Base-by-base conservation (phyloP, 1,140 invertebrate genomes). In the Sogatella furcifera region DNA sequence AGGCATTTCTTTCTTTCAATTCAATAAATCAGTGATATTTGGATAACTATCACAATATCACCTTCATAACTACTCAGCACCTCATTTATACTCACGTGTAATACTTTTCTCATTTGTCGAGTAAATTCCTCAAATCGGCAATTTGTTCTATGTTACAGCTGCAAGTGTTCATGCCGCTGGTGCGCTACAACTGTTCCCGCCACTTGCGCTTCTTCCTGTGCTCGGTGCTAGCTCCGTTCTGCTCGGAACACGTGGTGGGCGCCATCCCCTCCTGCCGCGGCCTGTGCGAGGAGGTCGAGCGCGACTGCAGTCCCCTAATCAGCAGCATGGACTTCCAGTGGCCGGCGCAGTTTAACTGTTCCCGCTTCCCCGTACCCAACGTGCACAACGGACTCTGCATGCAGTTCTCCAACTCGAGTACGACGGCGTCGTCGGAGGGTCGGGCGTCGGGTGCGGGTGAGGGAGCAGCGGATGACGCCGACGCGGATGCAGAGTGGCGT, bases 201-300 rank as follows among this genome's bases (percentile, higher is more conserved):
- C 89, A 95, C 70, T 74, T 98, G 52, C 86, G 89, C 69, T 82
- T 97, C 67, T 96, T 98, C 77, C 76, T 98, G 55, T 98, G 95
- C 75, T 87, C 91, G 15, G 91, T 94, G 11, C 95, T 95, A 71
- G 88, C 92, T 34, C 95, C 95, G n/a, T 95, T 97, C 92, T 98
- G 95, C 75, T 95, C 92, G 5, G 89, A 93, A 69, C 93, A 95
- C 73, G 90, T 95, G 24, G 71, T 87, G n/a, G 80, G 87, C 49
- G 90, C 92, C 0, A 95, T 98, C 44, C 92, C 92, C n/a, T 92
- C 92, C 0, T 98, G 95, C 72, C 78, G 90, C 64, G 84, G 88
- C 41, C 79, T 95, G 22, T 96, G 94, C 72, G 88, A 95, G 70
- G 87, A 84, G 66, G 92, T 97, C 8, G 80, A 87, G 61, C 78